Conservation (phyloP, 2,113 vertebrate species). For the Entosphenus tridentatus region DNA sequence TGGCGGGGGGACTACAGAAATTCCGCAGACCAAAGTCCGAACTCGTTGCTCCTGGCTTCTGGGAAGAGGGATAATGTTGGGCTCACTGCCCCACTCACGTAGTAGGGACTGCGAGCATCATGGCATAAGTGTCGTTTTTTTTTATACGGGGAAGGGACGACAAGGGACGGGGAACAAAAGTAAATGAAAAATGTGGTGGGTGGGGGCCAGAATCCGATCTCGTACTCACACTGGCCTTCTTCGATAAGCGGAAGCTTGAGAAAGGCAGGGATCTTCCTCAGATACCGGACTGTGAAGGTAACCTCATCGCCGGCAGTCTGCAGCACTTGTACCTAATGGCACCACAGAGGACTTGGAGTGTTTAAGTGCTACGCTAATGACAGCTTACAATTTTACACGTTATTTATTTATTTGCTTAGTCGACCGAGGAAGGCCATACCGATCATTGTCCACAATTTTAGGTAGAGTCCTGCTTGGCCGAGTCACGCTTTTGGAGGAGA, state of each 20-base stretch:
- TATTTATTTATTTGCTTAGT: not conserved
- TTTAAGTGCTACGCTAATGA: not conserved
- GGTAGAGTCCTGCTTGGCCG: not conserved
- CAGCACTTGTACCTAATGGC: constrained; percentile 57
- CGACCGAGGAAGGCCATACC: not conserved
- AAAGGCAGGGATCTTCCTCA: constrained; percentile 73
- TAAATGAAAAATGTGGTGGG: too few species aligned
- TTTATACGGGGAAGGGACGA: too few species aligned
- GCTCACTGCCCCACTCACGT: too few species aligned
- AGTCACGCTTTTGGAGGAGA: not conserved
- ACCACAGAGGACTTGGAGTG: constrained; percentile 15
- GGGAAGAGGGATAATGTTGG: too few species aligned
- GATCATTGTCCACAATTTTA: not conserved
- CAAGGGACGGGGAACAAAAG: too few species aligned
- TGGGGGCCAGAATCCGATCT: too few species aligned
- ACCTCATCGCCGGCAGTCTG: constrained; percentile 73
- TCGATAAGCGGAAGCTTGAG: constrained; percentile 49
- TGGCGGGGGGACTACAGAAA: too few species aligned
- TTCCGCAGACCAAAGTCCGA: too few species aligned
- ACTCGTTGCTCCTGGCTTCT: too few species aligned
- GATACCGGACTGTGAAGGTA: constrained; percentile 66
- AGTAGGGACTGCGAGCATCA: too few species aligned
- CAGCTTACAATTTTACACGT: not conserved
- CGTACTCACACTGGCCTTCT: not conserved
- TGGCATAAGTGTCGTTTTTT: too few species aligned